Evolutionary conservation across 2,797 vertebrate genomes (phyloP), one percentile per base, ranked within the genome.

Genomic region (Typhlichthys subterraneus): DNA sequence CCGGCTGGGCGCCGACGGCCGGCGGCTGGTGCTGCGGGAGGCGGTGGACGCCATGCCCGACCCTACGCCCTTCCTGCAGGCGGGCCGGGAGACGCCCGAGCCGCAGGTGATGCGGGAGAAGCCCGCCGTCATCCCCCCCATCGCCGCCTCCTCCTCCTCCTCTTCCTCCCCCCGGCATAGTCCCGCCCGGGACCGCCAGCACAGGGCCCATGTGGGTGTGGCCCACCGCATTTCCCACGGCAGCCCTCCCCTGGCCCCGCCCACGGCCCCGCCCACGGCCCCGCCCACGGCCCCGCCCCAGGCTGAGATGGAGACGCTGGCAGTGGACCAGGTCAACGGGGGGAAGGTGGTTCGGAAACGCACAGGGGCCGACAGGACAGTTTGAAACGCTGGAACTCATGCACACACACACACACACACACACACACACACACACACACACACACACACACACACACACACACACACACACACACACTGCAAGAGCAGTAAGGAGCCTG

Each of bases 1-100:
- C 87, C 88, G 96, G 62, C 87, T 95, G 3, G 95, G 97, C 1
- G 61, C 93, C 0, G 97, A 99, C 1, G 91, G 95, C 49, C 89
- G 95, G n/a, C 94, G 96, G 60, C 84, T 98, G 57, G 91, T 96
- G 4, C 66, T 99, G 42, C 87, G 97, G 10, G 97, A 98, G 79
- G 82, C 94, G 0, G 87, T 98, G 14, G 96, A 98, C 7, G 96
- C 95, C 76, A 99, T 99, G 98, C 98, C 98, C 0, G 97, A 99
- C 80, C 98, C 98, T 54, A 97, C 97, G 0, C 98, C 98, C 0
- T 99, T 99, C 61, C 88, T 99, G 53, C 86, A 97, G 90, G 94
- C 97, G 63, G 94, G 96, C 33, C 87, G 95, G 69, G 96, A 98
- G 0, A 84, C 93, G 0, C 88, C 93, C 0, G 97, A 98, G 59